Conservation (phyloP, 2,113 vertebrate species). For the Ascaphus truei region DNA sequence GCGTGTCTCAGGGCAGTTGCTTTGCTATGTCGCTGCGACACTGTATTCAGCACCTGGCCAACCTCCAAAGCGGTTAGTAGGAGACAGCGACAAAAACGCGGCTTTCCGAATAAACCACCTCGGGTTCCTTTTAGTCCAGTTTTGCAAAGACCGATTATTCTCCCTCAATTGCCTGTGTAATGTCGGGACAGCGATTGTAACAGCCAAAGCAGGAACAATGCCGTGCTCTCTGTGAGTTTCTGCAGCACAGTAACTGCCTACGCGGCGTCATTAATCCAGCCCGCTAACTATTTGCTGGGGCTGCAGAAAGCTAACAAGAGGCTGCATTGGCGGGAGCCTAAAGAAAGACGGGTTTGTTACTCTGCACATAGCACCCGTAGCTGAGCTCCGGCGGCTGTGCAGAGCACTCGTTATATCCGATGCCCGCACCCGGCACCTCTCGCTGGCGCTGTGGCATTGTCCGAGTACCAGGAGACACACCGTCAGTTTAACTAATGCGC, state of each 20-base stretch:
- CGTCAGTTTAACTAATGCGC: too few relatives aligned
- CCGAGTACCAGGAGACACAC: too few relatives aligned
- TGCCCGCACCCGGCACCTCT: too few relatives aligned
- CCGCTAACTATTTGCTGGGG: not conserved
- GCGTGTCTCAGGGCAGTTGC: too few relatives aligned
- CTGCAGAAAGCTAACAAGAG: not conserved
- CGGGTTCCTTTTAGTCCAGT: not conserved
- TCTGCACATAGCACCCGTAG: too few relatives aligned
- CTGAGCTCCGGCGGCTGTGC: too few relatives aligned
- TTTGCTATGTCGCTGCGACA: too few relatives aligned
- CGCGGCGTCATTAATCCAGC: not conserved
- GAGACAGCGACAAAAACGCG: not conserved
- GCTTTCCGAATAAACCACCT: too few relatives aligned
- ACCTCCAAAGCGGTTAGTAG: not conserved
- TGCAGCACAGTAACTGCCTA: not conserved
- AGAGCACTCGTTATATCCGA: too few relatives aligned
- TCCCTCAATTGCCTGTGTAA: not conserved
- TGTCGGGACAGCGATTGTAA: not conserved
- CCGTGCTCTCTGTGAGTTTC: not conserved
- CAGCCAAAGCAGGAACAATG: not conserved
- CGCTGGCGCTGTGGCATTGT: too few relatives aligned
- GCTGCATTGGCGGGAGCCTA: not conserved
- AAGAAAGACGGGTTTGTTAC: not conserved
- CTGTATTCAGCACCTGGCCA: too few relatives aligned
- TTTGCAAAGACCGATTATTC: not conserved